Percentiles rank a stretch among this genome's conserved stretches.
phyloP scores from a whole-genome alignment of 2,113 vertebrate genomes.

The Tamias sibiricus region DNA sequence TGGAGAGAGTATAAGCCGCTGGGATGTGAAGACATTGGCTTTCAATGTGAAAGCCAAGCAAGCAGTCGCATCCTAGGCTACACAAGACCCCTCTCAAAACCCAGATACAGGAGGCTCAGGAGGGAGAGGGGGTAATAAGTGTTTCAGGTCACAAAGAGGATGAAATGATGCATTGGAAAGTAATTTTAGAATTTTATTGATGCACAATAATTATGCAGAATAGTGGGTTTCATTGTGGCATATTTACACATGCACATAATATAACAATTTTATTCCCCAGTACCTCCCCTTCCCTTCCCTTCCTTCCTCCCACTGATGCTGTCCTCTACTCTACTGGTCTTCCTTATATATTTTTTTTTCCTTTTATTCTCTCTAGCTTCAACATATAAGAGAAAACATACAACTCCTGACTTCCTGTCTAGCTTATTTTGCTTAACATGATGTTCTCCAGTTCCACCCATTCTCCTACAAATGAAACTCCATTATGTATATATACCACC shows the following conservation, averaged over 20 bases:
- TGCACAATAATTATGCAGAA: not conserved
- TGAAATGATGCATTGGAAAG: not conserved
- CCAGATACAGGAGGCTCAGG: not conserved
- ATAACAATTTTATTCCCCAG: not conserved
- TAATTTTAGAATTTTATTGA: not conserved
- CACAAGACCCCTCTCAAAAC: not conserved
- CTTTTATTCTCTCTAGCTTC: not conserved
- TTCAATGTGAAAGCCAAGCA: not conserved
- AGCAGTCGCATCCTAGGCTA: not conserved
- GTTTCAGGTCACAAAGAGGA: not conserved
- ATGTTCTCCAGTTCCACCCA: not conserved
- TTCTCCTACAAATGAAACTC: not conserved
- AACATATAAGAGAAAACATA: not conserved
- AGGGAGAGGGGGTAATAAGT: not conserved
- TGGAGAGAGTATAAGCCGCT: accelerated
- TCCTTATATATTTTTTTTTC: not conserved
- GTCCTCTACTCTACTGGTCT: not conserved
- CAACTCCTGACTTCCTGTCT: not conserved
- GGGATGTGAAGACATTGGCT: not conserved
- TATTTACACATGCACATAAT: not conserved
- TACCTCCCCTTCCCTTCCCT: too few species aligned
- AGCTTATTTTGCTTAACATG: not conserved
- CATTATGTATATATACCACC: not conserved
- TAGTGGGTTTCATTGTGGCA: not conserved
- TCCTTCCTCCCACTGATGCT: not conserved